Percentiles rank a stretch among this genome's conserved stretches.
Conservation (phyloP, 64 coral and sea anemone genomes). For the Trachythela sp. region DNA sequence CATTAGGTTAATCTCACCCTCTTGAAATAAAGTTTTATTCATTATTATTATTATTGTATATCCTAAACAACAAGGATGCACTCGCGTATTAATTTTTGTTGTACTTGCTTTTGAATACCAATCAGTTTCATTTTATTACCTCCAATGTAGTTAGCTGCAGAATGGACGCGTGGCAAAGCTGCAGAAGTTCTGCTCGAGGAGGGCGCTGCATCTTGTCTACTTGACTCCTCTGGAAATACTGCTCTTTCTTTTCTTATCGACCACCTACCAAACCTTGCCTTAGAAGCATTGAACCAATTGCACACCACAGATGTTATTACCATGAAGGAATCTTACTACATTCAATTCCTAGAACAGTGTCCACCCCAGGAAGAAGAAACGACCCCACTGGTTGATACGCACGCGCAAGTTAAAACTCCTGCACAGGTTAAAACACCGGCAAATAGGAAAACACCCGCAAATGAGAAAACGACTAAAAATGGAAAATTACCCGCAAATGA, state of each 20-base stretch:
- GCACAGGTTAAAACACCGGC: neutral
- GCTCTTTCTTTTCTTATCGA: neutral
- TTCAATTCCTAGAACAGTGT: neutral
- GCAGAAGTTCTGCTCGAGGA: neutral
- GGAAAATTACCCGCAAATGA: neutral
- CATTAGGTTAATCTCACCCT: too few relatives aligned
- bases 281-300: constrained; percentile 3
- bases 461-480: neutral
- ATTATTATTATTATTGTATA: too few relatives aligned
- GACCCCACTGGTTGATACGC: neutral
- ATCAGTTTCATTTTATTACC: neutral
- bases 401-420: neutral
- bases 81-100: too few relatives aligned
- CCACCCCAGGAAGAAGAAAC: neutral
- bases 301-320: constrained; percentile 6
- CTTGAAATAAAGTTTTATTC: too few relatives aligned
- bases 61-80: too few relatives aligned
- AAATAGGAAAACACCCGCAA: neutral
- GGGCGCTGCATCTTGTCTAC: neutral
- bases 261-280: neutral
- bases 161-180: neutral
- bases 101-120: neutral
- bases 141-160: neutral
- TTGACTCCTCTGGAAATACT: neutral
- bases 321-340: neutral